phyloP scores from a whole-genome alignment of 2,888 invertebrate genomes.

The Gandaritis pyraliata region DNA sequence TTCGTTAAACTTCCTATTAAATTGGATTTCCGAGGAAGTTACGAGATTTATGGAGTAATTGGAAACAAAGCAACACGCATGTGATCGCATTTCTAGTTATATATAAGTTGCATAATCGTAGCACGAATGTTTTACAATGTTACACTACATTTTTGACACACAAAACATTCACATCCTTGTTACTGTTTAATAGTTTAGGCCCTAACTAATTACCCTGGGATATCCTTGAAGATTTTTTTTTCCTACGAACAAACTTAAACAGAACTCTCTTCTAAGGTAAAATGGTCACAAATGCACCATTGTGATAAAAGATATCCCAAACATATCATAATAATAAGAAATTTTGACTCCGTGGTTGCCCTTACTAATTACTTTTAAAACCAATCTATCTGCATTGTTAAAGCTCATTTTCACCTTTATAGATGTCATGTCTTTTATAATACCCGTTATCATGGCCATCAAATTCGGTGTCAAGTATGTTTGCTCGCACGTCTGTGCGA shows the following conservation, averaged over 20 bases:
- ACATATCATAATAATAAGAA: no score
- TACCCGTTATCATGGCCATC: slow-evolving; percentile 34
- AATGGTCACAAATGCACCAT: no score
- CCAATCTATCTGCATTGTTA: neutral
- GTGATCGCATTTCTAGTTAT: slow-evolving; percentile 13
- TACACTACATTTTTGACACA: neutral
- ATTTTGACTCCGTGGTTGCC: no score
- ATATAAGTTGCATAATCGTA: slow-evolving; percentile 3
- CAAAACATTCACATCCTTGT: no score
- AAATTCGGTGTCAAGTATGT: slow-evolving; percentile 36
- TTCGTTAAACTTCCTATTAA: neutral
- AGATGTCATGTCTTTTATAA: slow-evolving; percentile 1
- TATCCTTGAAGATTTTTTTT: no score
- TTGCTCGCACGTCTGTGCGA: slow-evolving; percentile 33
- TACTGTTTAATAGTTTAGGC: no score
- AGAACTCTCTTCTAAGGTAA: no score
- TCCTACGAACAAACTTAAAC: no score
- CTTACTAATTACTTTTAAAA: no score
- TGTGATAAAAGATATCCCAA: no score
- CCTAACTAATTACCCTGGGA: no score
- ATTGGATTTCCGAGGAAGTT: slow-evolving; percentile 26
- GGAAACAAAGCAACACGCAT: slow-evolving; percentile 25
- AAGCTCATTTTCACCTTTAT: neutral
- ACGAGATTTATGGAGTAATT: slow-evolving; percentile 22
- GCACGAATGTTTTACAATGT: neutral